Conservation (phyloP, 2,113 vertebrate genomes). For the Spea bombifrons region DNA sequence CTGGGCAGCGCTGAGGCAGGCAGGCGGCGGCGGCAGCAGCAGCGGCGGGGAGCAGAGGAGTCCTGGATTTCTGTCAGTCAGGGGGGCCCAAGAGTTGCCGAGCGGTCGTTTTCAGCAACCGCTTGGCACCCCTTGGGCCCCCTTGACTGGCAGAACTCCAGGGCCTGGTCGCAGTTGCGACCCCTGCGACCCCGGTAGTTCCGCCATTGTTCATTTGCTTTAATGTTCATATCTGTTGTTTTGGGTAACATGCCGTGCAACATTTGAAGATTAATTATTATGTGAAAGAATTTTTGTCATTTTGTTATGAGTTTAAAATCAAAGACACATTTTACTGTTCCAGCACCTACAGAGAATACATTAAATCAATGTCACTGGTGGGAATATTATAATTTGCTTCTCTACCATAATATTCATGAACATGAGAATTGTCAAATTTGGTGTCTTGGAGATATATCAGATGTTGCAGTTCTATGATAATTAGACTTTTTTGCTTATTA, state of each 20-base stretch:
- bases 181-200: too few species aligned
- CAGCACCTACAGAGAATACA: not conserved
- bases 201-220: too few species aligned
- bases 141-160: too few species aligned
- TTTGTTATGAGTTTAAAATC: not conserved
- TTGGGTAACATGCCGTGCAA: not conserved
- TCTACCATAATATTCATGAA: not conserved
- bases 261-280: not conserved
- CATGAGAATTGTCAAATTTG: not conserved
- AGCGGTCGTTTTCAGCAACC: too few species aligned
- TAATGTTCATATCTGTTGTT: too few species aligned
- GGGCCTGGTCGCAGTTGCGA: too few species aligned
- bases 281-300: not conserved
- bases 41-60: too few species aligned
- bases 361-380: not conserved
- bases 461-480: not conserved
- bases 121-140: too few species aligned
- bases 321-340: not conserved
- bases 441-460: slow-evolving; percentile 4
- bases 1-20: too few species aligned
- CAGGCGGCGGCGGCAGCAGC: too few species aligned
- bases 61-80: too few species aligned
- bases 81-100: too few species aligned
- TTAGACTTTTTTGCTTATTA: not conserved
- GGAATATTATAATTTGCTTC: not conserved